Evolutionary conservation across 2,113 vertebrate species (phyloP).

Genomic region (Abramis brama): DNA sequence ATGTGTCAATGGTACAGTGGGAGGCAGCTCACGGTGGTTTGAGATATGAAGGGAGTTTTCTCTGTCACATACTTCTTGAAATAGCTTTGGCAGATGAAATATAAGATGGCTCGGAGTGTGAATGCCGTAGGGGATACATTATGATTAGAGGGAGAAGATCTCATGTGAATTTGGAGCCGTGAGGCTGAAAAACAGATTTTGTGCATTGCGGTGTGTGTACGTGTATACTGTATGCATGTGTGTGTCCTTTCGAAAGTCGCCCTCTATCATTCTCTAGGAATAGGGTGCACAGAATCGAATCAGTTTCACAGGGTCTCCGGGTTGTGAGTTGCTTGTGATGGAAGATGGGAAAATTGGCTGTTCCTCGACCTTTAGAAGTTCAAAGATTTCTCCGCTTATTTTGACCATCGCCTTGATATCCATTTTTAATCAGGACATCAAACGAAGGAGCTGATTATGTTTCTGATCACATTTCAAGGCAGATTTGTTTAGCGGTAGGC

Average conservation of each 20-base stretch:
- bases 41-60: constrained; percentile 38
- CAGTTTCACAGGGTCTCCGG: constrained; percentile 43
- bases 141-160: constrained; percentile 50
- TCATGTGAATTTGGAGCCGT: constrained; percentile 42
- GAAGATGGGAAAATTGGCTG: constrained; percentile 14
- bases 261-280: constrained; percentile 58
- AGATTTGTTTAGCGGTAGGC: constrained; percentile 41
- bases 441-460: constrained; percentile 50
- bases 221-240: constrained; percentile 17
- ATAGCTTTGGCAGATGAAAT: constrained; percentile 57
- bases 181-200: constrained; percentile 59
- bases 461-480: constrained; percentile 41
- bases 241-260: constrained; percentile 59
- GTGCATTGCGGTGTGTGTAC: constrained; percentile 19
- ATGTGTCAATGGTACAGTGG: constrained; percentile 28
- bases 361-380: constrained; percentile 53
- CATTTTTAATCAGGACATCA: constrained; percentile 60
- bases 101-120: constrained; percentile 53
- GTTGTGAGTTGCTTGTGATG: constrained; percentile 31
- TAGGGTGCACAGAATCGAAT: constrained; percentile 53
- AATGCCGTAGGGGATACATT: constrained; percentile 54
- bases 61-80: constrained; percentile 45
- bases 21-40: constrained; percentile 4
- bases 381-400: constrained; percentile 44
- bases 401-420: constrained; percentile 49